phyloP scores from a whole-genome alignment of 2,888 invertebrate species.

The Gandaritis pyraliata region DNA sequence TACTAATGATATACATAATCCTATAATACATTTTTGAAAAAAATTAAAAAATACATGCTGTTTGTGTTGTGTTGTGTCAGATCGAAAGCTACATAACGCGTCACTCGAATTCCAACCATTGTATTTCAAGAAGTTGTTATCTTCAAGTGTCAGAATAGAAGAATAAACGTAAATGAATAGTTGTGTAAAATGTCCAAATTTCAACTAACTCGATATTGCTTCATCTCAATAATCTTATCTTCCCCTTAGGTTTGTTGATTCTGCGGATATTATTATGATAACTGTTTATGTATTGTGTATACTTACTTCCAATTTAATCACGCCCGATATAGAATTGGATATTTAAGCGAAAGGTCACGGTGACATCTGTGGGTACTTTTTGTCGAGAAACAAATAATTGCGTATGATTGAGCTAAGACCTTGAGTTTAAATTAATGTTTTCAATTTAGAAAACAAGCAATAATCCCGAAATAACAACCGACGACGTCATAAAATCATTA shows the following conservation, averaged over 20 bases:
- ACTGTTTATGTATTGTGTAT: slow-evolving; percentile 9
- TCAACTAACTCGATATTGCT: not conserved
- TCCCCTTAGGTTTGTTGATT: slow-evolving; percentile 9
- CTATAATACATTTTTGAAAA: too few relatives aligned
- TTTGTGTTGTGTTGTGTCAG: not conserved
- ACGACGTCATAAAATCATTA: not conserved
- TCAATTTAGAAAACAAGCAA: slow-evolving; percentile 6
- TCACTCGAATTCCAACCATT: not conserved
- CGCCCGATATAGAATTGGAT: slow-evolving; percentile 14
- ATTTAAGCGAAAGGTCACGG: slow-evolving; percentile 25
- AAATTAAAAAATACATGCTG: too few relatives aligned
- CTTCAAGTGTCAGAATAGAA: too few relatives aligned
- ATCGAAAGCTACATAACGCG: not conserved
- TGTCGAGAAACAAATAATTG: slow-evolving; percentile 28
- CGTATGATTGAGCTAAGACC: slow-evolving; percentile 29
- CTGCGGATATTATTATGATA: slow-evolving; percentile 31
- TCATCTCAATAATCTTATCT: slow-evolving; percentile 35
- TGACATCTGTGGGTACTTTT: slow-evolving; percentile 26
- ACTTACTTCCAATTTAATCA: slow-evolving; percentile 8
- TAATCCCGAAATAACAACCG: slow-evolving; percentile 9
- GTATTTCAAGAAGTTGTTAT: too few relatives aligned
- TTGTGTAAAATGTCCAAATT: too few relatives aligned
- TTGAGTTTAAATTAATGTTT: slow-evolving; percentile 30
- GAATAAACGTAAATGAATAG: too few relatives aligned
- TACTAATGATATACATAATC: too few relatives aligned